Percentiles rank a stretch among this genome's conserved stretches.
Conservation (phyloP, 2,888 invertebrate genomes). For the Sinelater perroti region DNA sequence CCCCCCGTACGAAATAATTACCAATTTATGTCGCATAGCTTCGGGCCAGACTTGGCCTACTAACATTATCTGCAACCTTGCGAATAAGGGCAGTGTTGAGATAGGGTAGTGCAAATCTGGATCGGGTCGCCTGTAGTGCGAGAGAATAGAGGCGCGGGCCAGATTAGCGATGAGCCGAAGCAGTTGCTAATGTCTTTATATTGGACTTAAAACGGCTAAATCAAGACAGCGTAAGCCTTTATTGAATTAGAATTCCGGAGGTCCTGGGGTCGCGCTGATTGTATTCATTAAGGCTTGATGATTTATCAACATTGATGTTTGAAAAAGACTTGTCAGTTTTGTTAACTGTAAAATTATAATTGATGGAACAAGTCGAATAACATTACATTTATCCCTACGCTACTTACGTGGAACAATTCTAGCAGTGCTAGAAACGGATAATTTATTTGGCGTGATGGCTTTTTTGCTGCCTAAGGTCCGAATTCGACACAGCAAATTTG, state of each 20-base stretch:
- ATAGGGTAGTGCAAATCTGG: slow-evolving; percentile 21
- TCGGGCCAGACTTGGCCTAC: slow-evolving; percentile 16
- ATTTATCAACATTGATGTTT: no score
- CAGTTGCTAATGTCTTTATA: slow-evolving; percentile 12
- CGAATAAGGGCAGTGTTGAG: slow-evolving; percentile 22
- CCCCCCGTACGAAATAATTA: slow-evolving; percentile 23
- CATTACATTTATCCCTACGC: no score
- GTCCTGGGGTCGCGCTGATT: no score
- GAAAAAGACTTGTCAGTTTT: no score
- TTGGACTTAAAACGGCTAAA: slow-evolving; percentile 3
- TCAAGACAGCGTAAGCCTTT: not conserved
- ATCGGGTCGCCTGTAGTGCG: slow-evolving; percentile 15
- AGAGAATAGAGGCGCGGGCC: not conserved
- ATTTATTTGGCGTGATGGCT: no score
- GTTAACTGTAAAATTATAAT: no score
- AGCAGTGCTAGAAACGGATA: no score
- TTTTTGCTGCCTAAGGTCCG: no score
- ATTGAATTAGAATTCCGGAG: not conserved
- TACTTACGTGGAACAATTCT: no score
- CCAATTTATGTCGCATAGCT: slow-evolving; percentile 20
- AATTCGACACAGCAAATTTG: no score
- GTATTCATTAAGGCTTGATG: no score
- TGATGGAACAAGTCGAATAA: no score
- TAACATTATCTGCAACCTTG: slow-evolving; percentile 20
- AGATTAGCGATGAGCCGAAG: slow-evolving; percentile 9